Evolutionary conservation across 2,888 invertebrate species (phyloP).

Genomic region (Xylota sylvarum): DNA sequence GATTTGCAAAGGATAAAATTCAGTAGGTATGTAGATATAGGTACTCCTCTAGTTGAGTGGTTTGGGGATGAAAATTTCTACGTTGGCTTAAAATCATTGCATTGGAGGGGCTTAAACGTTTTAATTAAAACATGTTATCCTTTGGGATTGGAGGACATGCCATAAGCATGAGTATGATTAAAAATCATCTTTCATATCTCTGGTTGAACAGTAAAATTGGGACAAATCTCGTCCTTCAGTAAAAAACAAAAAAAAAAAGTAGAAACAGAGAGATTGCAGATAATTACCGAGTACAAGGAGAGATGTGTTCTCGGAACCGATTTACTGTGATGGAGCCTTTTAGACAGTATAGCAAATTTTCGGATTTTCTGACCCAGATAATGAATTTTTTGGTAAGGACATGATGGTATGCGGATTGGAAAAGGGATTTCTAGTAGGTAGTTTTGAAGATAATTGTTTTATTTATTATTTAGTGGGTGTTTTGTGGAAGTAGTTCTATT

Average conservation of each 20-base stretch:
- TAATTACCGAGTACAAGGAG: constrained; percentile 2
- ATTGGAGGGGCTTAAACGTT: constrained; percentile 65
- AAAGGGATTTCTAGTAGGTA: neutral
- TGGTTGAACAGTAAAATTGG: neutral
- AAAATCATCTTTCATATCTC: constrained; percentile 59
- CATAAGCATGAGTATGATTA: constrained; percentile 59
- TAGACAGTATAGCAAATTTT: constrained; percentile 33
- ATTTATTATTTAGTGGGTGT: neutral
- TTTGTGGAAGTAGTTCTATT: neutral
- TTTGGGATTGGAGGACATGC: constrained; percentile 44
- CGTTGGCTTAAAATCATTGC: constrained; percentile 53
- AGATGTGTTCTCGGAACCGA: neutral
- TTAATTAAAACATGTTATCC: constrained; percentile 75
- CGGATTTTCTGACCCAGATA: constrained; percentile 33
- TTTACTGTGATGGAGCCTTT: constrained; percentile 16
- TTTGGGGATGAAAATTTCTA: neutral
- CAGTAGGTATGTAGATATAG: too few species aligned
- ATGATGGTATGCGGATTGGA: neutral
- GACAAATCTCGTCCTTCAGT: constrained; percentile 10
- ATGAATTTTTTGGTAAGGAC: neutral
- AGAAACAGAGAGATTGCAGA: neutral
- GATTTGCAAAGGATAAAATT: constrained; percentile 61
- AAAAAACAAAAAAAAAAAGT: neutral
- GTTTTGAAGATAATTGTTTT: neutral
- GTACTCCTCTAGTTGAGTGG: constrained; percentile 23